Conservation (phyloP, 2,797 vertebrate species). For the Coranthus polyacanthus region DNA sequence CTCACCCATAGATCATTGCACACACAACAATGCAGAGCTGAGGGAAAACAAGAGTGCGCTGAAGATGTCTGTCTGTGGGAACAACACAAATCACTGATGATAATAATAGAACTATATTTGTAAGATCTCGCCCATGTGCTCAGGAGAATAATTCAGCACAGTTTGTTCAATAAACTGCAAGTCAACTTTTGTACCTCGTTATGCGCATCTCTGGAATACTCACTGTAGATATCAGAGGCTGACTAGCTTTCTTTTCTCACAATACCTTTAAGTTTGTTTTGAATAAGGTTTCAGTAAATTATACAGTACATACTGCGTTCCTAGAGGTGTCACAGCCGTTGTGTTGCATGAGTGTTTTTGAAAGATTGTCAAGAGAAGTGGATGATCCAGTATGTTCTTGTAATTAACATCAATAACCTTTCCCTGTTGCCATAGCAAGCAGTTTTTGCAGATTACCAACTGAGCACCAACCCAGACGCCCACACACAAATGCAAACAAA, state of each 20-base stretch:
- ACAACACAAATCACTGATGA: conserved; percentile 20
- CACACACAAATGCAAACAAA: conserved; percentile 8
- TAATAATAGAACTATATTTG: conserved; percentile 27
- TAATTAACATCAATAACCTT: conserved; percentile 43
- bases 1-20: conserved; percentile 3
- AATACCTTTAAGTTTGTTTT: too few species aligned
- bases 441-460: conserved; percentile 27
- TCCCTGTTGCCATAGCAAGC: conserved; percentile 48
- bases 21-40: conserved; percentile 5
- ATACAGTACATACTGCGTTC: too few species aligned
- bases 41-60: neutral
- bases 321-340: conserved; percentile 22
- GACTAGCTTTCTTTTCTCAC: too few species aligned
- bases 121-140: neutral
- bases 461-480: conserved; percentile 9
- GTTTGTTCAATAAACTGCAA: conserved; percentile 2
- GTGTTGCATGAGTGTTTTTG: conserved; percentile 9
- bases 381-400: conserved; percentile 49
- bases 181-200: conserved; percentile 7
- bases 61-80: conserved; percentile 8
- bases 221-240: neutral
- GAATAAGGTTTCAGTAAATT: too few species aligned
- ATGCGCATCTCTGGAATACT: conserved; percentile 1
- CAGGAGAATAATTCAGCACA: conserved; percentile 9
- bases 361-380: conserved; percentile 48